Evolutionary conservation across 2,113 vertebrate genomes (phyloP).

Genomic region (Clupea harengus): DNA sequence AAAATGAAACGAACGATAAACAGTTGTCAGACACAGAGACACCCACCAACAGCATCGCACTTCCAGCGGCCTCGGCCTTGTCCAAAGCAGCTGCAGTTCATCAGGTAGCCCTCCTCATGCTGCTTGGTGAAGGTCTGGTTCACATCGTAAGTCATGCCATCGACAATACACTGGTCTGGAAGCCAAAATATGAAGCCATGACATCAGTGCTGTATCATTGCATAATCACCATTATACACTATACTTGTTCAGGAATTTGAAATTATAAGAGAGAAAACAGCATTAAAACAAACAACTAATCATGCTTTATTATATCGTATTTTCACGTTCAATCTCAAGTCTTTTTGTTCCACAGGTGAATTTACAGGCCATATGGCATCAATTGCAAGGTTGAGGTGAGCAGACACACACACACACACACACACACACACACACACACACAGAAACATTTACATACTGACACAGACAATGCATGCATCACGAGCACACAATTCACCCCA

Average conservation of each 20-base stretch:
- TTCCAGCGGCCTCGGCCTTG: slow-evolving; percentile 95
- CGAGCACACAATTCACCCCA: too few species aligned
- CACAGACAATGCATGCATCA: too few species aligned
- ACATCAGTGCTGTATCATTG: neutral
- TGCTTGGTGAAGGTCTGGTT: slow-evolving; percentile 93
- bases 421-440: too few species aligned
- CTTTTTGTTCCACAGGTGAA: too few species aligned
- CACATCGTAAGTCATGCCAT: slow-evolving; percentile 87
- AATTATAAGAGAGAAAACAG: neutral
- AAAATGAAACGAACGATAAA: too few species aligned
- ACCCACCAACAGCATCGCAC: slow-evolving; percentile 90
- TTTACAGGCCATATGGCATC: neutral
- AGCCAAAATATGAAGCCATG: neutral
- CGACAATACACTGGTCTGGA: slow-evolving; percentile 92
- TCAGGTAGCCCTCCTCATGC: slow-evolving; percentile 89
- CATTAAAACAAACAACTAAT: neutral
- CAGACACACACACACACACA: neutral
- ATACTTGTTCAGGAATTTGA: neutral
- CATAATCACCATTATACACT: neutral
- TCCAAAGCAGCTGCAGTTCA: slow-evolving; percentile 97
- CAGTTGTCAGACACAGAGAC: too few species aligned
- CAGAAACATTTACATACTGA: too few species aligned
- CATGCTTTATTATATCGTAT: neutral
- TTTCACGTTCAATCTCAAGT: neutral
- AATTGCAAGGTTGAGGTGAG: neutral